Evolutionary conservation across 64 coral and sea anemone genomes (phyloP).

Genomic region (Anthopleura sola): DNA sequence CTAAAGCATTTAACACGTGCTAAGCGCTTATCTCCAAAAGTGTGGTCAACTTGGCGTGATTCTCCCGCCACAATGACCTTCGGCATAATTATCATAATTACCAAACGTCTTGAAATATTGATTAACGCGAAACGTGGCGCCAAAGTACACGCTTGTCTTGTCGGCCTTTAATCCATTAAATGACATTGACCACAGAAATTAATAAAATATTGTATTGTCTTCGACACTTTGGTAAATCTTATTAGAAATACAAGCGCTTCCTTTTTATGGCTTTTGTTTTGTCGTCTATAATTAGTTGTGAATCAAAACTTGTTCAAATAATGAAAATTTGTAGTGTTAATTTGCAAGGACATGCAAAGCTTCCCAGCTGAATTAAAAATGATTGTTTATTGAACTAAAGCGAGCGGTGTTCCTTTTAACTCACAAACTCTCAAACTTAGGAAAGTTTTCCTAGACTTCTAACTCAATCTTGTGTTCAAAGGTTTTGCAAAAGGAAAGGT

Average conservation of each 20-base stretch:
- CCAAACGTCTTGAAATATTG: neutral
- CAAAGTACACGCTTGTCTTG: neutral
- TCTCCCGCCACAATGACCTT: neutral
- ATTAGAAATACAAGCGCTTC: neutral
- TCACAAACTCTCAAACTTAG: too few relatives aligned
- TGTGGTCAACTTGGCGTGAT: neutral
- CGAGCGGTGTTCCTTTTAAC: too few relatives aligned
- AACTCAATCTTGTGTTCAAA: too few relatives aligned
- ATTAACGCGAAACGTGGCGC: slow-evolving; percentile 11
- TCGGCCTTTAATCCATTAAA: neutral
- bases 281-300: neutral
- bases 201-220: neutral
- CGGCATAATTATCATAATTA: neutral
- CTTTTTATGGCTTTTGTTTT: neutral
- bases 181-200: neutral
- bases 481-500: too few relatives aligned
- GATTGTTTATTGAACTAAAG: too few relatives aligned
- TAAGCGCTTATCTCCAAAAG: neutral
- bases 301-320: neutral
- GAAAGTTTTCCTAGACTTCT: too few relatives aligned
- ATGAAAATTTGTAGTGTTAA: neutral
- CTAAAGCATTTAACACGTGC: neutral
- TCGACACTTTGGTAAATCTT: neutral
- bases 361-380: too few relatives aligned
- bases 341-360: neutral